Base-by-base conservation (phyloP, 1,140 invertebrate species). In the Campoletis sonorensis region DNA sequence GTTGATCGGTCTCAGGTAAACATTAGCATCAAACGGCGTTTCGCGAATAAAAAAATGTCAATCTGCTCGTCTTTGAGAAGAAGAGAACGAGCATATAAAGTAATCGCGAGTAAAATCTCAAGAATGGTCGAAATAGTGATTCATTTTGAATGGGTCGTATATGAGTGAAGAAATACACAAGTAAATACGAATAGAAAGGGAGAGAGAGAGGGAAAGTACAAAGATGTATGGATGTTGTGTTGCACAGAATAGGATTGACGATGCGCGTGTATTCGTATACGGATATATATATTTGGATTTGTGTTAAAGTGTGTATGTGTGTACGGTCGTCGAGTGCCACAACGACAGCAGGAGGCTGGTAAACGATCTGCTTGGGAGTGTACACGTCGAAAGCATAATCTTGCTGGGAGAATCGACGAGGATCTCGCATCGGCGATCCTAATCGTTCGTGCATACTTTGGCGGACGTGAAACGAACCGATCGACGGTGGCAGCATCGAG, bases 391-490 rank as follows among this genome's bases (percentile, higher is more conserved):
- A 85, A 84, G 81, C 85, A 87, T 84, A 76, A 84, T 79, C 82
- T 78, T 80, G 82, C 79, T 70, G 68, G 81, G 80, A 85, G 83
- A 84, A 83, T 85, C 82, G 79, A 78, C 76, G 33, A 70, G 80
- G 81, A 86, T 84, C 84, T 86, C 83, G 82, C 86, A 84, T 86
- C 83, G 85, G 80, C 84, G 85, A 87, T 87, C 85, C 77, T 83
- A 86, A 86, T 84, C 86, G 86, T 86, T 87, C 82, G 86, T 86
- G 86, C 86, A 87, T 87, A 87, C 83, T 85, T 86, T 73, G 83
- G 82, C 67, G 45, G 71, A 75, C 40, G 49, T 71, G 71, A 33
- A 70, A 70, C 70, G 26, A 37, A 77, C 37, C 58, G 40, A 67
- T 30, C 51, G 21, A 61, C 76, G 21, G 18, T 26, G 64, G 49